Percentiles rank a stretch among this genome's conserved stretches.
Conservation (phyloP, 2,797 vertebrate species). For the Hipposideros larvatus region DNA sequence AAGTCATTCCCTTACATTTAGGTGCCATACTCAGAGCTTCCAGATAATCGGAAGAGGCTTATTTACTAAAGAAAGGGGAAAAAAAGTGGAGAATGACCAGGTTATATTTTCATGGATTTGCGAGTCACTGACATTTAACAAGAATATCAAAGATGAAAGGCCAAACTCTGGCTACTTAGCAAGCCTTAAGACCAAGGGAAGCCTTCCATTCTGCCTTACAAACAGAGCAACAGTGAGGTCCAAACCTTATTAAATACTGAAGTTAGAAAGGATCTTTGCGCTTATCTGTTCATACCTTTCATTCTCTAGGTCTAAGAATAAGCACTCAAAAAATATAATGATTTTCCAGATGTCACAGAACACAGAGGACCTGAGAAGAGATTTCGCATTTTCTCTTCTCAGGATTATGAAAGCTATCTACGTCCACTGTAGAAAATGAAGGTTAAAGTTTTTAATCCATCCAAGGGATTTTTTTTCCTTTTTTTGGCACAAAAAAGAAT, state of each 20-base stretch:
- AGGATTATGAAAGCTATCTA: neutral
- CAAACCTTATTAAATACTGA: neutral
- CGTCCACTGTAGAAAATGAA: neutral
- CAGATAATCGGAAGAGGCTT: neutral
- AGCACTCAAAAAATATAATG: neutral
- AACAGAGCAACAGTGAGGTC: neutral
- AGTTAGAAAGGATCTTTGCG: neutral
- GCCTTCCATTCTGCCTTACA: neutral
- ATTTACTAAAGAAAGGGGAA: neutral
- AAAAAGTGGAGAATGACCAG: neutral
- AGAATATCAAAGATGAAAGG: neutral
- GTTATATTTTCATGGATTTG: neutral
- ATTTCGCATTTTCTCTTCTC: neutral
- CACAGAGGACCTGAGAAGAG: neutral
- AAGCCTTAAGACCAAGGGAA: neutral
- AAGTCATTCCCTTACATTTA: neutral
- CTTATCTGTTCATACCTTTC: neutral
- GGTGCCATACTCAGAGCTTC: neutral
- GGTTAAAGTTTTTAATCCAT: constrained; percentile 42
- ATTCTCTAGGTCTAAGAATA: neutral
- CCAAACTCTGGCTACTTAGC: neutral
- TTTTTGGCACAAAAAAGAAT: constrained; percentile 10
- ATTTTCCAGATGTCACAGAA: neutral
- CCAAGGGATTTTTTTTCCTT: neutral
- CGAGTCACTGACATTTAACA: neutral